Base-by-base conservation (phyloP, 2,888 invertebrate genomes). In the Pachydiplax longipennis region DNA sequence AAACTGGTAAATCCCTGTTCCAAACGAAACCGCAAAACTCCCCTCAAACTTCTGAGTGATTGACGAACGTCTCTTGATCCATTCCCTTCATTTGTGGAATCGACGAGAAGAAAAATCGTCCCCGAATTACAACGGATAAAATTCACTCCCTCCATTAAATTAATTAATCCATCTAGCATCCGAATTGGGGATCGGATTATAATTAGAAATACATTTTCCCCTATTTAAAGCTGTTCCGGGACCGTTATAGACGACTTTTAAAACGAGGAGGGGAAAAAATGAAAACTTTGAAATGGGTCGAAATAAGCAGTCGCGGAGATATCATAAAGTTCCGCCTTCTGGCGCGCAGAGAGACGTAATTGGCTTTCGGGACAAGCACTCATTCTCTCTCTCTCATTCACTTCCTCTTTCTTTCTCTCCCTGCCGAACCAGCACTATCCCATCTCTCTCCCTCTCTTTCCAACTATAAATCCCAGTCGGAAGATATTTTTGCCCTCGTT, bases 301-400 rank as follows among this genome's bases (percentile, higher is more conserved):
- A 73, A 73, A 73, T 73, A 73, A 73, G 73, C 73, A 73, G 73
- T 73, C 31, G 73, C 25, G 73, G 73, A 31, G 73, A 73, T 73
- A 73, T 73, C 73, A 73, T 73, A 73, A 73, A 73, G 73, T 73
- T 73, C 73, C 73, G 73, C 73, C 73, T 73, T 73, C 73, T 73
- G 73, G 73, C 25, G 65, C 65, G 65, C 65, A 2, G 65, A 73
- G 73, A 73, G 73, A 31, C 73, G 73, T 73, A 73, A 73, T 73
- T 73, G 73, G 73, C 73, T 73, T 73, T 73, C 73, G 73, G 73
- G 73, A 73, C 73, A 73, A 73, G 73, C 73, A 31, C 73, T 73
- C 73, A 73, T 73, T 73, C 73, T 31, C 31, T 73, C 31, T 8
- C n/a, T 65, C 65, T n/a, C 65, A 18, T 65, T 25, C 65, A n/a